These are phyloP conservation scores for Podocnemis expansa DNA, from an alignment of 2,113 vertebrate species.

Conservation along the genomic window DNA sequence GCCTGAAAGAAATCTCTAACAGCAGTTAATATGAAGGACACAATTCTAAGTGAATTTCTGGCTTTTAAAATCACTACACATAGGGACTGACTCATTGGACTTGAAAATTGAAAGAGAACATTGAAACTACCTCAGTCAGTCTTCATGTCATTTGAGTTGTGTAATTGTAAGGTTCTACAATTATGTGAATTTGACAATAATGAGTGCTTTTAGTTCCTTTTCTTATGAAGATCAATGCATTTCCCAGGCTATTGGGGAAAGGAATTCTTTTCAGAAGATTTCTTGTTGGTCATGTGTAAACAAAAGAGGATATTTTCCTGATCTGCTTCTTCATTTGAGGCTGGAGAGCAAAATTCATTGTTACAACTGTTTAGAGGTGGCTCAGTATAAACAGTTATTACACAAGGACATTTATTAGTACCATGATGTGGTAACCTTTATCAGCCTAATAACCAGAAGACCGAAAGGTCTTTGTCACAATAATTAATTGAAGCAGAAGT, in stretches of 20 bases:
- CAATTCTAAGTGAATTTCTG: background rate
- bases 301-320: background rate
- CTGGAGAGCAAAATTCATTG: background rate
- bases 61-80: background rate
- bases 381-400: background rate
- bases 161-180: background rate
- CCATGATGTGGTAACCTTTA: background rate
- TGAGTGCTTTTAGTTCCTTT: background rate
- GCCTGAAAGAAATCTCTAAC: background rate
- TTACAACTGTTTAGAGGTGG: accelerated
- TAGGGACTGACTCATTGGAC: background rate
- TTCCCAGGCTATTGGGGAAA: background rate
- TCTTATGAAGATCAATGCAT: background rate
- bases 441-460: background rate
- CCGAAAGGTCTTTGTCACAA: background rate
- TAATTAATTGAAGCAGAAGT: background rate
- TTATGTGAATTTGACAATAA: background rate
- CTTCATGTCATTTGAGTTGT: background rate
- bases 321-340: background rate
- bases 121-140: background rate
- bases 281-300: background rate
- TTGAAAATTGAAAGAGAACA: background rate
- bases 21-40: background rate
- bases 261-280: background rate
- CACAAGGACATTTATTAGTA: background rate